Evolutionary conservation across 2,797 vertebrate species (phyloP).

Genomic region (Echiichthys vipera): DNA sequence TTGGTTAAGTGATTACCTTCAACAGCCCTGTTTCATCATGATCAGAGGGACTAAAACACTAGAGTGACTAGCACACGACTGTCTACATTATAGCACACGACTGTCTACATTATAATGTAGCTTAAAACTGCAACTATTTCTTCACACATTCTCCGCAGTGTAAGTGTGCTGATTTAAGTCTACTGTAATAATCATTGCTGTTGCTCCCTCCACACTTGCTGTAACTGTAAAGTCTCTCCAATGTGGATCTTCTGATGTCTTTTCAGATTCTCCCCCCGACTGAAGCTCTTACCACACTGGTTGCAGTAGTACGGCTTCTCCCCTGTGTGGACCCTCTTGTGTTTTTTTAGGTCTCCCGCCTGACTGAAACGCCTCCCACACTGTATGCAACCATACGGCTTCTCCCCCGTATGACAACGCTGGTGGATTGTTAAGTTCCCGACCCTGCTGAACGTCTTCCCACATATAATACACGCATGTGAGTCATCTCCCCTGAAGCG

Average conservation of each 20-base stretch:
- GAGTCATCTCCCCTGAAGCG: conserved; percentile 50
- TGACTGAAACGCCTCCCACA: conserved; percentile 79
- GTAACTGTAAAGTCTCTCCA: conserved; percentile 71
- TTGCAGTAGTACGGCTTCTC: conserved; percentile 81
- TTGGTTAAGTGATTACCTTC: conserved; percentile 3
- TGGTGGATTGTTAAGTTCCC: conserved; percentile 79
- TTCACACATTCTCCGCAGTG: not conserved
- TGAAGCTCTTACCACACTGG: conserved; percentile 82
- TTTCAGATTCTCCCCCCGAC: conserved; percentile 81
- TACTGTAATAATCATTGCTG: conserved; percentile 15
- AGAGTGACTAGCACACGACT: not conserved
- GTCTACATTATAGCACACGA: too few species aligned
- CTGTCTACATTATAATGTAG: too few species aligned
- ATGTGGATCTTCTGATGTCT: conserved; percentile 81
- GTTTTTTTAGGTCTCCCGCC: conserved; percentile 81
- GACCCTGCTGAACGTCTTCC: conserved; percentile 75
- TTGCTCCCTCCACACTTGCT: conserved; percentile 67
- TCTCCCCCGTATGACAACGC: conserved; percentile 80
- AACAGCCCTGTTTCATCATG: not conserved
- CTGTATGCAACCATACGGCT: conserved; percentile 77
- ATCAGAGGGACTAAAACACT: not conserved
- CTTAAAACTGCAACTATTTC: not conserved
- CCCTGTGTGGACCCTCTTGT: conserved; percentile 80
- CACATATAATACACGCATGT: conserved; percentile 71
- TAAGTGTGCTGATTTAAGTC: conserved; percentile 4